Evolutionary conservation across 2,888 invertebrate genomes (phyloP), one percentile per base, ranked within the genome.

Genomic region (Saturnia japonica): DNA sequence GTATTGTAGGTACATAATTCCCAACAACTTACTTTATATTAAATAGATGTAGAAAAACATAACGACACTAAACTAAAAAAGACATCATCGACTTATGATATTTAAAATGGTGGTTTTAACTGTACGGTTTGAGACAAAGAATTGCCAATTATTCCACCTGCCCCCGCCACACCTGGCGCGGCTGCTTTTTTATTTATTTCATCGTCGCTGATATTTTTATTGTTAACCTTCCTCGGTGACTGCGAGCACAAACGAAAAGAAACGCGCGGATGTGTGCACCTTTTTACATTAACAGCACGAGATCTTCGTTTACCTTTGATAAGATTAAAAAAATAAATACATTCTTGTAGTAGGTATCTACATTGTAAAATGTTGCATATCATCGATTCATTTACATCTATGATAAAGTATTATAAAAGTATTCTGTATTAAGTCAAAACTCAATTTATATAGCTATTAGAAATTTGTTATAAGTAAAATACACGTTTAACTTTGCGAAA

Each of bases 111-210:
- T 89, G 84, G 87, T 86, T 88, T 88, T 86, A 82, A 86, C 80
- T 85, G 85, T 83, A 85, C 85, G 84, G 84, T 79, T 83, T 88
- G 90, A 93, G 91, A 93, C 93, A 93, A 94, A 93, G 94, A 92
- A 91, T 93, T 88, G 93, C 88, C 93, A 93, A 93, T 94, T 92
- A 93, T 90, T 93, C 89, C 94, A 93, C 93, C 94, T 94, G 94
- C 92, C 88, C 85, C 85, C 86, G 82, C 85, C 84, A 88, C 94
- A 93, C 88, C 93, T 93, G 93, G 90, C 80, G 89, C 90, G 90
- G 90, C 88, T 91, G 90, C 83, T 90, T 89, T 91, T 91, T 92
- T 92, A 92, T 94, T 93, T 93, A 91, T 92, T 92, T 91, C 91
- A 89, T 85, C 89, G 89, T 82, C 85, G 89, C 86, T 90, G 90